These are phyloP conservation scores for Urocitellus parryii DNA, from an alignment of 2,113 vertebrate species.

Conservation along the genomic window DNA sequence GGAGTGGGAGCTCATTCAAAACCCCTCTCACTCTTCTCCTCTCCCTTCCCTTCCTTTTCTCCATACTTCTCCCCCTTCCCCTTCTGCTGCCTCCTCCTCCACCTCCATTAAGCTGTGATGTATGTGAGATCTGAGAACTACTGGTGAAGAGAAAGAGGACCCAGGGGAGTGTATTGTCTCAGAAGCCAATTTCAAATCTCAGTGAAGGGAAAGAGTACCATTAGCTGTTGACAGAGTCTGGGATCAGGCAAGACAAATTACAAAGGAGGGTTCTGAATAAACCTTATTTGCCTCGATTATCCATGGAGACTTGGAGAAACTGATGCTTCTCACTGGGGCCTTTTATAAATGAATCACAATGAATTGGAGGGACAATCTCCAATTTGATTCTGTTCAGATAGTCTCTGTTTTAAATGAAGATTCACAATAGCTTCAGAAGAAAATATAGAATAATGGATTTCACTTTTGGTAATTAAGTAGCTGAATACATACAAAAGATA, in stretches of 20 bases:
- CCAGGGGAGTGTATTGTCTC: background rate
- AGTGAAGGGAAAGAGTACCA: background rate
- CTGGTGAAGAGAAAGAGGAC: background rate
- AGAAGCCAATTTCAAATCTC: background rate
- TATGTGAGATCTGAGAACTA: background rate
- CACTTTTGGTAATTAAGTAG: background rate
- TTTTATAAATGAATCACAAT: background rate
- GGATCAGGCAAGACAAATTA: background rate
- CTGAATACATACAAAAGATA: background rate
- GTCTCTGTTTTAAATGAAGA: constrained; percentile 24
- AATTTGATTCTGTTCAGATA: background rate
- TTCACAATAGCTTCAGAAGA: constrained; percentile 25
- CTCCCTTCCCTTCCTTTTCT: no score
- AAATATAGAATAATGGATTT: constrained; percentile 11
- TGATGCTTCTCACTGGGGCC: background rate
- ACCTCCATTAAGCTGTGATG: background rate
- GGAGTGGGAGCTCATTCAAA: background rate
- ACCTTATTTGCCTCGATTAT: background rate
- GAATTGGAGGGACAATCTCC: background rate
- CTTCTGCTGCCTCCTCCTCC: background rate
- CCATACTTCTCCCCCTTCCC: background rate
- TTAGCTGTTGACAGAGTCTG: constrained; percentile 27
- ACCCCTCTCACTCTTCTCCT: no score
- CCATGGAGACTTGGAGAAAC: background rate
- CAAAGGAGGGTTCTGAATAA: background rate